Evolutionary conservation across 2,113 vertebrate genomes (phyloP).

Genomic region (Martes martes): DNA sequence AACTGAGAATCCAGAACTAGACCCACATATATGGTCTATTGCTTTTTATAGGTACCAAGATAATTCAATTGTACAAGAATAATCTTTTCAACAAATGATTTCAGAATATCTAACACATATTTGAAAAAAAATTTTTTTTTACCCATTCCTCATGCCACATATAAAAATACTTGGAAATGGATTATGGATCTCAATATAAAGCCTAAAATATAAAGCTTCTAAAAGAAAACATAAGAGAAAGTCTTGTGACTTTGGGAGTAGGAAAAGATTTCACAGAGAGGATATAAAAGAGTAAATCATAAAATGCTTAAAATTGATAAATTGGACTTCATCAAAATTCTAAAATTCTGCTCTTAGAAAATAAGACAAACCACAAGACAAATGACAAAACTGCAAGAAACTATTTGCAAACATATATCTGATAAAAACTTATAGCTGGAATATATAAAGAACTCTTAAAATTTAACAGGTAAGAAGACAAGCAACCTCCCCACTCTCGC

Average conservation of each 20-base stretch:
- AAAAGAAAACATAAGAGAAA: not conserved
- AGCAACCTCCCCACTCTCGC: not conserved
- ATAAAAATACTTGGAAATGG: not conserved
- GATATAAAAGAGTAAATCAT: not conserved
- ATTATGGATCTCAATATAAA: not conserved
- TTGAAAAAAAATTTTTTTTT: not conserved
- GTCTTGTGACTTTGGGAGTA: not conserved
- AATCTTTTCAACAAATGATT: not conserved
- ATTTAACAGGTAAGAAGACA: not conserved
- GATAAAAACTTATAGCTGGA: not conserved
- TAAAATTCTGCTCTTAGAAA: not conserved
- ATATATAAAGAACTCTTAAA: not conserved
- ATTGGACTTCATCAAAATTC: not conserved
- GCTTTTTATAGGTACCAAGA: not conserved
- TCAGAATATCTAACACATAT: not conserved
- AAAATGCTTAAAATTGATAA: not conserved
- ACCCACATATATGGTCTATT: not conserved
- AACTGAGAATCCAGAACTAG: not conserved
- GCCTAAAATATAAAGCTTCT: not conserved
- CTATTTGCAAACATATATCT: not conserved
- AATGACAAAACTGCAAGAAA: not conserved
- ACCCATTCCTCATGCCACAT: not conserved
- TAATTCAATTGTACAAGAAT: not conserved
- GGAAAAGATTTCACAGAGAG: not conserved
- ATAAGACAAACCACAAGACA: not conserved